A percentile compares a stretch with the other conserved stretches of the same genome.
These are phyloP conservation scores for Aphis craccivora DNA, from an alignment of 1,140 invertebrate species.

Conservation along the genomic window DNA sequence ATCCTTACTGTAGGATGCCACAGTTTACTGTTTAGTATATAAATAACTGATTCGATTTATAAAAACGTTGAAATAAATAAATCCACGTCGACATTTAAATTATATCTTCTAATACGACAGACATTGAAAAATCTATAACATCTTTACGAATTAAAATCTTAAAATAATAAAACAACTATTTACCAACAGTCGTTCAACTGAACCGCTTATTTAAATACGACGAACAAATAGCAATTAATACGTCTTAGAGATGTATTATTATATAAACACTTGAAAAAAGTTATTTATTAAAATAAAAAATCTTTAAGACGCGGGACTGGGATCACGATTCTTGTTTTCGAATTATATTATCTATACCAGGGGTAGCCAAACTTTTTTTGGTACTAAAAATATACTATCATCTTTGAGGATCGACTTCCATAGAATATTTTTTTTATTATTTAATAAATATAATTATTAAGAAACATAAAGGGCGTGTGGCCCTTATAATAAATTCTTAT, in stretches of 20 bases:
- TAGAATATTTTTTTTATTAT: no score
- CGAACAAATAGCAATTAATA: background rate
- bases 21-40: background rate
- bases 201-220: background rate
- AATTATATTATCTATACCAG: no score
- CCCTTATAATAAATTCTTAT: no score
- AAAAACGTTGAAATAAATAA: background rate
- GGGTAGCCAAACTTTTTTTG: no score
- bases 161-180: background rate
- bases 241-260: background rate
- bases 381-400: no score
- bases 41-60: background rate
- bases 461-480: no score
- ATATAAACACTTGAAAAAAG: background rate
- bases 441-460: no score
- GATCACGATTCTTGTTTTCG: background rate
- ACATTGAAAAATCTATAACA: background rate
- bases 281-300: background rate
- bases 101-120: background rate
- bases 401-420: no score
- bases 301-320: background rate
- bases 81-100: background rate
- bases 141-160: background rate
- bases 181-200: background rate
- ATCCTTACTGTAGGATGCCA: background rate